Evolutionary conservation across 2,888 invertebrate genomes (phyloP), one percentile per base, ranked within the genome.

Genomic region (Seladonia tumulorum): DNA sequence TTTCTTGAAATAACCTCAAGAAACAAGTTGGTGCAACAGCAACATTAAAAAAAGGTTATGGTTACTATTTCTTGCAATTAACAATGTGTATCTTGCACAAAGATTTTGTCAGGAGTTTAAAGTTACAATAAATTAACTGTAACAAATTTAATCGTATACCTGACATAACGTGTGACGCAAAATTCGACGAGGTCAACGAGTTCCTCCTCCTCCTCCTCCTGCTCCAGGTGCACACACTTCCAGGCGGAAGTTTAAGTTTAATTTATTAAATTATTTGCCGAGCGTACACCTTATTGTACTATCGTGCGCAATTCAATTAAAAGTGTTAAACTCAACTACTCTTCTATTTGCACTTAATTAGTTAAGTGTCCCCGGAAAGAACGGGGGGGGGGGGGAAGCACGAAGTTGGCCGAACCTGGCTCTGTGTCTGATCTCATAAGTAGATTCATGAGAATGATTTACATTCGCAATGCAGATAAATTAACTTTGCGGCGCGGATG

Each of bases 271-370:
- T 35, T 66, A 18, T 29, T 16, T 29, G 18, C 7, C 18, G 18
- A 16, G 18, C 16, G 1, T 35, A 18, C 35, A 7, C 16, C 29
- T 18, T 35, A 68, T 68, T 39, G 66, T 63, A 63, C 16, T 16
- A 63, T 35, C 39, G 22, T 5, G n/a, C 39, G 35, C 39, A 12
- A 68, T 39, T 68, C 68, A 68, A 68, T 68, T 68, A 68, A 39
- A 35, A 39, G 39, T 22, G 68, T 39, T 35, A 22, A 39, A 68
- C 39, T 39, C 22, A 22, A 39, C 68, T 22, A 18, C 22, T 22
- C 39, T 3, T 39, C 22, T 39, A 22, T 68, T 68, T 68, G 68
- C 68, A 22, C 39, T 68, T 68, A 68, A 68, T 68, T 68, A 68
- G 35, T 39, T 39, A 68, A 68, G 39, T 39, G 68, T 39, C 35